phyloP scores from a whole-genome alignment of 1,140 invertebrate genomes.

The Hormaphis cornu region DNA sequence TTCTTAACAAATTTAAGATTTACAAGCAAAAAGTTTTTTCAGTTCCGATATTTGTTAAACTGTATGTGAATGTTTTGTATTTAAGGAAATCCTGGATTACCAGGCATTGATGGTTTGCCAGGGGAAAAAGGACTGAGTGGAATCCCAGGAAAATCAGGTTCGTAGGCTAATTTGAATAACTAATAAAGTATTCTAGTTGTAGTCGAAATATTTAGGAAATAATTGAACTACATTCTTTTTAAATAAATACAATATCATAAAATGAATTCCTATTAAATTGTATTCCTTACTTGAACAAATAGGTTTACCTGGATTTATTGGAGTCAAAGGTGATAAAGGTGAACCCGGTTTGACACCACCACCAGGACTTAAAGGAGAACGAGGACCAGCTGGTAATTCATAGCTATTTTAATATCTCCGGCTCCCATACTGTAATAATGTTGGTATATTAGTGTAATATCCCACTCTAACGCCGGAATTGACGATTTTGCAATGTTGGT shows the following conservation, averaged over 20 bases:
- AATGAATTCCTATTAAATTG: too few species aligned
- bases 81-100: constrained; percentile 40
- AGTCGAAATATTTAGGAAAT: background rate
- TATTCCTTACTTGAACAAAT: background rate
- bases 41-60: too few species aligned
- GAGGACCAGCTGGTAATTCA: constrained; percentile 52
- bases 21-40: too few species aligned
- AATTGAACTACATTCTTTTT: background rate
- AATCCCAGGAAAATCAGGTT: constrained; percentile 49
- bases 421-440: too few species aligned
- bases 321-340: constrained; percentile 44
- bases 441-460: too few species aligned
- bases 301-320: constrained; percentile 49
- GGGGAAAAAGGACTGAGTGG: constrained; percentile 51
- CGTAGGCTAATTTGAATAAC: background rate
- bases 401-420: background rate
- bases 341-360: constrained; percentile 46
- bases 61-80: background rate
- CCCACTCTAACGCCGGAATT: too few species aligned
- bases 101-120: constrained; percentile 50
- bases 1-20: too few species aligned
- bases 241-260: too few species aligned
- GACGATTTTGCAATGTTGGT: too few species aligned
- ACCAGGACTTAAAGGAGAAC: constrained; percentile 49
- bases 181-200: too few species aligned